Base-by-base conservation (phyloP, 23 tunicate genomes). In the Styela clava region DNA sequence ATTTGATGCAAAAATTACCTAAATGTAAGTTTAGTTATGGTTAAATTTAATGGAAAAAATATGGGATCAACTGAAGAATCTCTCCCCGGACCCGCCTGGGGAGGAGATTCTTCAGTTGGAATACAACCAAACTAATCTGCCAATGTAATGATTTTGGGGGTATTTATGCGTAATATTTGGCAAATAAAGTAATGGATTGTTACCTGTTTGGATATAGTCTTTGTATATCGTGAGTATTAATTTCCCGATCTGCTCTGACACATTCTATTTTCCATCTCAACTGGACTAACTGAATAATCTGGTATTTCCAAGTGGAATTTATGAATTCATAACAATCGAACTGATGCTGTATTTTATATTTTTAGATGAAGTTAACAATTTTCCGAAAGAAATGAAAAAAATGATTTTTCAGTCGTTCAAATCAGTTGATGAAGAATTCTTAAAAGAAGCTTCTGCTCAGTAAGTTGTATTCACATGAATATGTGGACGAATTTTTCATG, bases 371-470 rank as follows among this genome's bases (percentile, higher is more conserved):
- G 89, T 76, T 0, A 68, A 51, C 20, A 92, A 87, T 34, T 92
- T 92, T 67, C 87, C 90, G 61, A 92, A 92, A 70, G 97, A 92
- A 83, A 70, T 92, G 81, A 92, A 92, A 79, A 71, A 83, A 5
- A 86, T 77, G 34, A 87, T 92, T 29, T 56, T 92, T 2, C 82
- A 87, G 51, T 77, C 97, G 1, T 92, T 92, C 62, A 89, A 85
- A 61, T 35, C 65, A 63, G 33, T 74, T 9, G 97, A 92, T 35
- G 92, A 92, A 74, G 97, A 92, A 34, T 92, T 92, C 74, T 64
- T 92, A 56, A 87, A 74, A 35, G 88, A 84, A 68, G 97, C 97
- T 2, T 87, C 97, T 31, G 70, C 64, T 30, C 85, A 92, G 97
- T 92, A 74, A 78, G 79, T 33, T 27, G 25, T 35, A n/a, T n/a